Base-by-base conservation (phyloP, 2,797 vertebrate genomes). In the Manis javanica region DNA sequence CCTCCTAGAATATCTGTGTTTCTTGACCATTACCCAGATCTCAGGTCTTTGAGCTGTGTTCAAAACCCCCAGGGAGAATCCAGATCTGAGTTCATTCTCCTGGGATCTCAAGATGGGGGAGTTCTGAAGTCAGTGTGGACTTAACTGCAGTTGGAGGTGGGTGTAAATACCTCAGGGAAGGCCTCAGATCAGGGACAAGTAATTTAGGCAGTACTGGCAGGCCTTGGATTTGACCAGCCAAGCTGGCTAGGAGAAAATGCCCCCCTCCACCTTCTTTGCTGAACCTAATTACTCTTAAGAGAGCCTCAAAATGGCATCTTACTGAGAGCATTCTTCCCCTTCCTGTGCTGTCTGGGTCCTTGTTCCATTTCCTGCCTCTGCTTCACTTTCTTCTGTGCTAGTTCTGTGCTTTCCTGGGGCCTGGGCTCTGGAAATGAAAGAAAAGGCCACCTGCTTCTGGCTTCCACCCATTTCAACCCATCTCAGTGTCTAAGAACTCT, bases 1-100 rank as follows among this genome's bases (percentile, higher is more conserved):
- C 19, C 63, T 96, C 31, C 29, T 75, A 15, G 87, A 64, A 34
- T 74, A 61, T 49, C 16, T 71, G 24, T 84, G 69, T 74, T 29
- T 63, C n/a, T 57, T 71, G 61, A 81, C 31, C 42, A 14, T 83
- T 63, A 46, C 46, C 78, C 57, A 46, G n/a, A 55, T 69, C 79
- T 85, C 63, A 94, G 42, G 46, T 57, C 42, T 78, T 90, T 92
- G 79, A 84, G 72, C 21, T 39, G 12, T 81, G 81, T 66, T 83
- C 34, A 63, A 8, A 89, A n/a, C 26, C 51, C 55, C 31, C 9
- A 69, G 72, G 59, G 26, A 59, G 82, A 66, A 75, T 83, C 14
- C 2, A n/a, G 15, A 37, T 19, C 12, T 31, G 37, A 59, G 53
- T 9, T 18, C 7, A 2, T 63, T 59, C 8, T 69, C 63, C 31